Conservation (phyloP, 2,113 vertebrate genomes). For the Tragelaphus scriptus region DNA sequence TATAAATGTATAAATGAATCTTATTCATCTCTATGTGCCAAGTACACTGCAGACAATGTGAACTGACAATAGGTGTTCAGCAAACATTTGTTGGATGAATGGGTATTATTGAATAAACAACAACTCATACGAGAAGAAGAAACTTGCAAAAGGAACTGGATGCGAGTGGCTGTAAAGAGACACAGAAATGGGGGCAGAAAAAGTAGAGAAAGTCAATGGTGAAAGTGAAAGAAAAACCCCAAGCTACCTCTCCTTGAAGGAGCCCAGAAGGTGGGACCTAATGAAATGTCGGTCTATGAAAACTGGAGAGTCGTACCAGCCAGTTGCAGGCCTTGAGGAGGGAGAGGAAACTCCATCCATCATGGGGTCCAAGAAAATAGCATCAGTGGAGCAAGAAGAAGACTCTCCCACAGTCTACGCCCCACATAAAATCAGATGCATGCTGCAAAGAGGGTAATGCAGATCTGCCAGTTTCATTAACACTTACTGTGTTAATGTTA, state of each 20-base stretch:
- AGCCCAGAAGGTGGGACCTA: background rate
- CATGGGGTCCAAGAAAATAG: background rate
- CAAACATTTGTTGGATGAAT: background rate
- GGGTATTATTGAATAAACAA: background rate
- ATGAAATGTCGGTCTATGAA: background rate
- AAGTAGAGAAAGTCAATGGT: background rate
- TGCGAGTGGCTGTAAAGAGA: background rate
- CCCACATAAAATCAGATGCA: background rate
- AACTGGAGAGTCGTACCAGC: background rate
- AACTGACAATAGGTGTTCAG: background rate
- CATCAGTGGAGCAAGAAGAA: background rate
- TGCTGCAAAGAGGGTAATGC: background rate
- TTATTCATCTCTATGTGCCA: background rate
- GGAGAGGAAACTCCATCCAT: background rate
- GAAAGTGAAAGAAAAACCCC: background rate
- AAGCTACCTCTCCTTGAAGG: background rate
- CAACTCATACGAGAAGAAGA: background rate
- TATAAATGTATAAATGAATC: background rate
- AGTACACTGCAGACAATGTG: background rate
- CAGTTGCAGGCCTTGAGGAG: background rate
- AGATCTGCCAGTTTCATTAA: background rate
- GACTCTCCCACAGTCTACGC: background rate
- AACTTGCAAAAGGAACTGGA: background rate
- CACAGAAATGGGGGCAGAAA: background rate
- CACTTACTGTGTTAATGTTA: background rate